Conservation (phyloP, 2,888 invertebrate species). For the Orchesellides sinensis region DNA sequence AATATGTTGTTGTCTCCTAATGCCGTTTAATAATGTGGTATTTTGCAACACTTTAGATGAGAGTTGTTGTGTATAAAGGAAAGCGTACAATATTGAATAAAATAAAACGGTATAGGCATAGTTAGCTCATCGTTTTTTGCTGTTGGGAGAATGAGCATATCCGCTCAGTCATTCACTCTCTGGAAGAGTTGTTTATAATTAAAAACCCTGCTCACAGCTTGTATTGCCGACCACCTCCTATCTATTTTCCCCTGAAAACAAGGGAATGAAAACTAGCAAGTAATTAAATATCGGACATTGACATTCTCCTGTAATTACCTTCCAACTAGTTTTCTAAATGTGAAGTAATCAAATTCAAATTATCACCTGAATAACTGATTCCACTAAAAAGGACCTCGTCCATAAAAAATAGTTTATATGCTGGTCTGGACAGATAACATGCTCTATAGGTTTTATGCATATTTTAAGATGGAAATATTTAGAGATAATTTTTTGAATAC, state of each 20-base stretch:
- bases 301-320: conserved; percentile 44
- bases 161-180: too few relatives aligned
- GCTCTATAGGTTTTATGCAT: too few relatives aligned
- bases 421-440: too few relatives aligned
- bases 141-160: too few relatives aligned
- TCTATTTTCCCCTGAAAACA: neutral
- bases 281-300: conserved; percentile 61
- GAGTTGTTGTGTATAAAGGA: too few relatives aligned
- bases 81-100: too few relatives aligned
- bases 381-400: neutral
- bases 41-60: too few relatives aligned
- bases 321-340: conserved; percentile 12
- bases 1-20: neutral
- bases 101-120: too few relatives aligned
- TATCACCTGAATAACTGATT: conserved; percentile 47
- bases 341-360: conserved; percentile 58
- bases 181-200: conserved; percentile 21
- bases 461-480: too few relatives aligned
- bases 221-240: neutral
- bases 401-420: too few relatives aligned
- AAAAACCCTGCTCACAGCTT: conserved; percentile 21
- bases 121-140: too few relatives aligned
- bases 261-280: conserved; percentile 29
- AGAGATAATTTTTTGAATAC: too few relatives aligned
- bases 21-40: conserved; percentile 17